Evolutionary conservation across 2,113 vertebrate species (phyloP).

Genomic region (Drymodes brunneopygia): DNA sequence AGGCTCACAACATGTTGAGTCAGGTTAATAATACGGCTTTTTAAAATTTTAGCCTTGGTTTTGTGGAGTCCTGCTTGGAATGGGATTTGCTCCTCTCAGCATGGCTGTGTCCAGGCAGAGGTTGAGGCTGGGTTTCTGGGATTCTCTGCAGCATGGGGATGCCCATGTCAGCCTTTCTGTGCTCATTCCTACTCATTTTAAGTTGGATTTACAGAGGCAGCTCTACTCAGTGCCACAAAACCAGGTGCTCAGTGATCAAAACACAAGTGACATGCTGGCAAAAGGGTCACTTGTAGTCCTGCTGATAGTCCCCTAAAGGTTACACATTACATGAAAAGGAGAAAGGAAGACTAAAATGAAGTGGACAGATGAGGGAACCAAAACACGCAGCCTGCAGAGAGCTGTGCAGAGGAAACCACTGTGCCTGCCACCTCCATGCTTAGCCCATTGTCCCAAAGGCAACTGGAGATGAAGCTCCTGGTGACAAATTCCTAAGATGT

Average conservation of each 20-base stretch:
- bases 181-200: background rate
- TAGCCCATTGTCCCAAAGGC: accelerated
- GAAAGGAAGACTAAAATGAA: background rate
- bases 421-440: background rate
- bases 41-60: background rate
- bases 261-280: accelerated
- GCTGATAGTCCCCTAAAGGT: background rate
- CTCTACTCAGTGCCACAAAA: background rate
- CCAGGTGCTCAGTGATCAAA: background rate
- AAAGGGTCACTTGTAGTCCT: background rate
- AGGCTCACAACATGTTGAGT: background rate
- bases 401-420: background rate
- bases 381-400: background rate
- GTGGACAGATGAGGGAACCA: background rate
- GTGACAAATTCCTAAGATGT: background rate
- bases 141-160: background rate
- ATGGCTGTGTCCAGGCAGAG: background rate
- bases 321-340: background rate
- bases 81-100: background rate
- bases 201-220: background rate
- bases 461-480: background rate
- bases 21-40: background rate
- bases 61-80: background rate
- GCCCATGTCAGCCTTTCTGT: background rate
- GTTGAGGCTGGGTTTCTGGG: background rate